Conservation (phyloP, 2,113 vertebrate species). For the Psittacula cyanocephala region DNA sequence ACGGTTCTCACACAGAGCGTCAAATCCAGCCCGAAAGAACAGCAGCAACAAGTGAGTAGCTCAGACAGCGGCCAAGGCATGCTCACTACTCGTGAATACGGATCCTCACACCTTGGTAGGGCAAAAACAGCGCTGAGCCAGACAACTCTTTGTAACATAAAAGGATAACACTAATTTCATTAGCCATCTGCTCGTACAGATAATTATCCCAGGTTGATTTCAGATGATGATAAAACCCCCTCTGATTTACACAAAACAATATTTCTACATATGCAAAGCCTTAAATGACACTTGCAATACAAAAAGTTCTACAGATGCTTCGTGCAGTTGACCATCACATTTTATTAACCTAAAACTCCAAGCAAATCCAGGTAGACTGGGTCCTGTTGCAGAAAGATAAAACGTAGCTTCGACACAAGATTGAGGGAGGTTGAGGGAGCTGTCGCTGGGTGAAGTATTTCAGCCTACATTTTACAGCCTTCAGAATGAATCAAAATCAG, state of each 20-base stretch:
- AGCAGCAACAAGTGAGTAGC: not conserved
- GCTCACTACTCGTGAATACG: fast-evolving
- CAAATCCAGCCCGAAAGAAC: not conserved
- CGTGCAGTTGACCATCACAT: not conserved
- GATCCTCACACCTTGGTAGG: not conserved
- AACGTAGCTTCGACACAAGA: not conserved
- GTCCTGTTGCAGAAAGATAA: not conserved
- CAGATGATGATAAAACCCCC: not conserved
- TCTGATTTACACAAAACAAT: not conserved
- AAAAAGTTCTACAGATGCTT: not conserved
- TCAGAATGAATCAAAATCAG: not conserved
- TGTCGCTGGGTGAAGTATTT: not conserved
- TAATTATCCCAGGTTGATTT: not conserved
- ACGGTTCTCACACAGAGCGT: not conserved
- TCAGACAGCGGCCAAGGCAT: fast-evolving
- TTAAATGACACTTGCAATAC: not conserved
- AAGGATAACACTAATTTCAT: not conserved
- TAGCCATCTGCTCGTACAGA: not conserved
- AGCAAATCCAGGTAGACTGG: not conserved
- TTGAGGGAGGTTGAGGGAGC: not conserved
- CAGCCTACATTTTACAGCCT: not conserved
- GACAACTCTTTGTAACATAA: not conserved
- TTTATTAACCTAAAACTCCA: not conserved
- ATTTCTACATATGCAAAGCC: not conserved
- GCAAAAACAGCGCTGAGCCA: not conserved